Conservation (phyloP, 2,113 vertebrate species). For the Protobothrops mucrosquamatus region DNA sequence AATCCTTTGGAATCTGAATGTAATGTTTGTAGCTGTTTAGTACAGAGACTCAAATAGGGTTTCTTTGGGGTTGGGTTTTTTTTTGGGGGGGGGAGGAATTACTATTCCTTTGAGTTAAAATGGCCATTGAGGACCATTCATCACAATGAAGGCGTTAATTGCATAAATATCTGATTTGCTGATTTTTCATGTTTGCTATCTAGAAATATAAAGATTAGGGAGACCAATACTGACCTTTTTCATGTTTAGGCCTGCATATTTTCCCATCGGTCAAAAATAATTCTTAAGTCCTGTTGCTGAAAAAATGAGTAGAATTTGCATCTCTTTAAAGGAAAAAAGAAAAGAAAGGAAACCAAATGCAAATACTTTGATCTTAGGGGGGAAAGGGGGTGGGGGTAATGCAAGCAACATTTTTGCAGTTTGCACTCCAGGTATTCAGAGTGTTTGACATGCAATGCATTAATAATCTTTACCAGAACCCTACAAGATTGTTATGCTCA, state of each 20-base stretch:
- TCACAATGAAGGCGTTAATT: constrained; percentile 57
- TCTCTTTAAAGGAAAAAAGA: neutral
- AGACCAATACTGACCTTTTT: neutral
- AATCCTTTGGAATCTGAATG: constrained; percentile 16
- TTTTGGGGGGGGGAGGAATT: constrained; percentile 16
- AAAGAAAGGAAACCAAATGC: constrained; percentile 30
- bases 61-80: rapidly evolving
- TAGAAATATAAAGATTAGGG: constrained; percentile 12
- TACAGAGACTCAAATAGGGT: constrained; percentile 29
- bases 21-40: constrained; percentile 22
- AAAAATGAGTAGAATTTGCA: neutral
- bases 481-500: neutral
- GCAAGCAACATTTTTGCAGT: neutral
- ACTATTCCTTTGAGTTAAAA: constrained; percentile 54
- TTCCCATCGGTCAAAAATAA: neutral
- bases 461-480: neutral
- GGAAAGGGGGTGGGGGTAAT: neutral
- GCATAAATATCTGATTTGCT: constrained; percentile 56
- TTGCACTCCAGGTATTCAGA: neutral
- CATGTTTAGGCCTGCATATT: neutral
- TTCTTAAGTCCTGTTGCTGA: constrained; percentile 8
- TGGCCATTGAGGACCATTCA: constrained; percentile 48
- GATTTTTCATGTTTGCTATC: constrained; percentile 45
- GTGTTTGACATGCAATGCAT: neutral
- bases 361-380: neutral